A percentile compares a stretch with the other conserved stretches of the same genome.
Conservation (phyloP, 1,140 invertebrate species). For the Mesaphorura yosii region DNA sequence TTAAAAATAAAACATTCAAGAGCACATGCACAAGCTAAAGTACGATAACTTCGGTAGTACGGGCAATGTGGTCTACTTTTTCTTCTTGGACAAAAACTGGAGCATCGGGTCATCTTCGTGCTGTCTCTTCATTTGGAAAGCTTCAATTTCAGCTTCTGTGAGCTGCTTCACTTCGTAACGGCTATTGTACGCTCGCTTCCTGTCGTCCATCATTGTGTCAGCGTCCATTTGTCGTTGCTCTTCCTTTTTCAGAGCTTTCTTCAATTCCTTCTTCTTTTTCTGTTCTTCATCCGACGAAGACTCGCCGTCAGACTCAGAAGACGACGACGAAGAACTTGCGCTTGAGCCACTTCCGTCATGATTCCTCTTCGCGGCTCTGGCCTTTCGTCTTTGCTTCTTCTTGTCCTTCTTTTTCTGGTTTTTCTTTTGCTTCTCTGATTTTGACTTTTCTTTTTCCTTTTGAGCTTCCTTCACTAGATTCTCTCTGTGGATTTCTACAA, state of each 20-base stretch:
- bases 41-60: too few relatives aligned
- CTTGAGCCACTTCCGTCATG: constrained; percentile 6
- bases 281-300: constrained; percentile 36
- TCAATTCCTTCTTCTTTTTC: constrained; percentile 34
- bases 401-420: constrained; percentile 39
- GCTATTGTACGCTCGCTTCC: constrained; percentile 84
- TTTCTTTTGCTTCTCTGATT: constrained; percentile 41
- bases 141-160: constrained; percentile 85
- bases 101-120: constrained; percentile 85
- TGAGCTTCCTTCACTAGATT: constrained; percentile 37
- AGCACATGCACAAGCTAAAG: too few relatives aligned
- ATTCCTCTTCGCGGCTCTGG: neutral
- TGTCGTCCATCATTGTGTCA: constrained; percentile 63
- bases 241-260: constrained; percentile 51
- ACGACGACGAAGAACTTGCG: constrained; percentile 4
- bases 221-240: constrained; percentile 49
- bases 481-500: constrained; percentile 39
- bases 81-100: constrained; percentile 33
- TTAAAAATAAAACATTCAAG: too few relatives aligned
- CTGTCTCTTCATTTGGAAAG: constrained; percentile 72
- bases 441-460: constrained; percentile 32
- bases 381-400: constrained; percentile 24
- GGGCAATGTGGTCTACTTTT: constrained; percentile 8
- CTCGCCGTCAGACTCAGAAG: constrained; percentile 7
- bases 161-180: constrained; percentile 69